Conservation (phyloP, 2,888 invertebrate genomes). For the Heliconius hortense region DNA sequence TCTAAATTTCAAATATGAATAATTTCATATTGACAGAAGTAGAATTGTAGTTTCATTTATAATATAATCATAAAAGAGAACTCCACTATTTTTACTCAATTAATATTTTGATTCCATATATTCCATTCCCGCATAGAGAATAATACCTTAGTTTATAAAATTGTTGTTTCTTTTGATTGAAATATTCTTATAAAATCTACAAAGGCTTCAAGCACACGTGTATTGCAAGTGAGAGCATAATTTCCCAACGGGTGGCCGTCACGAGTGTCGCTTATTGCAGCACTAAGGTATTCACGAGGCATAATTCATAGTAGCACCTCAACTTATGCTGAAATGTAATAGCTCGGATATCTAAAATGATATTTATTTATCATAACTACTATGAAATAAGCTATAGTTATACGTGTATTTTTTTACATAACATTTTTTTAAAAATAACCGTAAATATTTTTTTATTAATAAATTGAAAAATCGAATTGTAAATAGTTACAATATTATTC, state of each 20-base stretch:
- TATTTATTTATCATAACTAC: neutral
- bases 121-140: neutral
- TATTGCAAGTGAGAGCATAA: slow-evolving; percentile 35
- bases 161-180: neutral
- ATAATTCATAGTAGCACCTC: slow-evolving; percentile 26
- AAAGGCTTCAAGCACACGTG: slow-evolving; percentile 26
- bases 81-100: neutral
- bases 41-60: neutral
- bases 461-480: too few species aligned
- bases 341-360: neutral
- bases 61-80: neutral
- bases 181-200: slow-evolving; percentile 17
- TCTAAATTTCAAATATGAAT: too few species aligned
- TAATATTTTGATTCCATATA: neutral
- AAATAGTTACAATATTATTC: too few species aligned
- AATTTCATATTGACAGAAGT: neutral
- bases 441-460: too few species aligned
- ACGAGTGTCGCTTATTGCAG: slow-evolving; percentile 24
- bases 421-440: too few species aligned
- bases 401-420: neutral
- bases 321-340: slow-evolving; percentile 1
- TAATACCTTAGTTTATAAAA: neutral
- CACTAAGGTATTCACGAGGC: slow-evolving; percentile 33
- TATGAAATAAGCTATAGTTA: neutral
- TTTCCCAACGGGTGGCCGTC: slow-evolving; percentile 36